Conservation (phyloP, 30 jellyfish, hydroid and myxozoan genomes). For the Chironex yamaguchii region DNA sequence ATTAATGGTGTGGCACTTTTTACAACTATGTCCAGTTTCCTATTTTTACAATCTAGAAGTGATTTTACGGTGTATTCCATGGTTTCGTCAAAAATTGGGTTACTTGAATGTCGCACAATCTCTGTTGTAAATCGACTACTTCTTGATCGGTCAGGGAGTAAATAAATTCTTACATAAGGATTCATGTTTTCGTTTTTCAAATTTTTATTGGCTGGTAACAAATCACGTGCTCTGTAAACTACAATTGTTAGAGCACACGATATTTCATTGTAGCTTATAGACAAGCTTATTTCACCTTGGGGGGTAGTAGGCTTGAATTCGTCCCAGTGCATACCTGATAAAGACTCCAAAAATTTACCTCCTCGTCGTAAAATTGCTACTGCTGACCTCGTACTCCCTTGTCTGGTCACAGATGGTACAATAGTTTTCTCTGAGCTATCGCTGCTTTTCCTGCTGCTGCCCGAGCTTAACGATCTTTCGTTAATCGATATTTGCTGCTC, state of each 20-base stretch:
- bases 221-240: slow-evolving; percentile 59
- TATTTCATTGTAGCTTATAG: slow-evolving; percentile 43
- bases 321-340: slow-evolving; percentile 27
- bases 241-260: slow-evolving; percentile 64
- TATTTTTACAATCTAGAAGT: slow-evolving; percentile 50
- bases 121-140: slow-evolving; percentile 73
- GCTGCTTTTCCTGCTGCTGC: background rate
- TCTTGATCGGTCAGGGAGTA: slow-evolving; percentile 80
- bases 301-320: slow-evolving; percentile 59
- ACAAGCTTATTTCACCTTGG: slow-evolving; percentile 71
- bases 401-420: slow-evolving; percentile 37
- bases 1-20: slow-evolving; percentile 69
- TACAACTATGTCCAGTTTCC: slow-evolving; percentile 70
- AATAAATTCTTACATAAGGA: slow-evolving; percentile 72
- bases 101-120: slow-evolving; percentile 46
- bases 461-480: background rate
- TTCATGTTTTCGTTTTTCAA: slow-evolving; percentile 51
- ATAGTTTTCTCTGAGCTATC: slow-evolving; percentile 19
- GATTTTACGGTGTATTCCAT: slow-evolving; percentile 69
- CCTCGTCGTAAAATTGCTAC: slow-evolving; percentile 58
- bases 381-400: slow-evolving; percentile 37
- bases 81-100: slow-evolving; percentile 76
- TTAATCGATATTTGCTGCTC: background rate
- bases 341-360: slow-evolving; percentile 46
- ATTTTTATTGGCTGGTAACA: slow-evolving; percentile 1